Evolutionary conservation across 2,797 vertebrate species (phyloP), one percentile per base, ranked within the genome.

Genomic region (Avahi laniger): DNA sequence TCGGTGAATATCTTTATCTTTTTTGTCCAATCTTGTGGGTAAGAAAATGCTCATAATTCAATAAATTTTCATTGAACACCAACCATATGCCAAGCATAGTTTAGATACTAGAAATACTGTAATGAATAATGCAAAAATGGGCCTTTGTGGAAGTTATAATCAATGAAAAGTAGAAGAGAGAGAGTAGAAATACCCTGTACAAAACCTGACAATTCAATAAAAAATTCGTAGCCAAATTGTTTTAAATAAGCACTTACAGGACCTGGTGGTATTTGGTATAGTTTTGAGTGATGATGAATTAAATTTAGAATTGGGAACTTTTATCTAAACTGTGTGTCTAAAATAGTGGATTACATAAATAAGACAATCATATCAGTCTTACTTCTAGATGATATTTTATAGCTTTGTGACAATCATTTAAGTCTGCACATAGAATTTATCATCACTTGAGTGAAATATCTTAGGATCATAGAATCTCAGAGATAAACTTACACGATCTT

Each of bases 31-130:
- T 84, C 38, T 59, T 63, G 1, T 59, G n/a, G 7, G 4, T 67
- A 95, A 91, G n/a, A 96, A 93, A 91, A 83, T 89, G 26, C 26
- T 93, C 59, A 86, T 81, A 67, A 84, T 76, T 95, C 54, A 86
- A 24, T 76, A 78, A 43, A 41, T 70, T 69, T 80, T 59, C 72
- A 72, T 46, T 73, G 35, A 95, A 63, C 30, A 76, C n/a, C 52
- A 73, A 73, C 30, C 52, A 1, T 78, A 48, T 80, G 35, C 41
- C 63, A 83, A 83, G 30, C 4, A 63, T 33, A 76, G 5, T 89
- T 67, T 81, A 52, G 69, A 20, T 63, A 59, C 33, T 79, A 94
- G 59, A 41, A 93, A 38, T 57, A 46, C 52, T 85, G 26, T 12
- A 48, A 43, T 33, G 18, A 93, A 81, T 92, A 90, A 92, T 92